These are phyloP conservation scores for Odocoileus hemionus DNA, from an alignment of 2,113 vertebrate species.

Conservation along the genomic window DNA sequence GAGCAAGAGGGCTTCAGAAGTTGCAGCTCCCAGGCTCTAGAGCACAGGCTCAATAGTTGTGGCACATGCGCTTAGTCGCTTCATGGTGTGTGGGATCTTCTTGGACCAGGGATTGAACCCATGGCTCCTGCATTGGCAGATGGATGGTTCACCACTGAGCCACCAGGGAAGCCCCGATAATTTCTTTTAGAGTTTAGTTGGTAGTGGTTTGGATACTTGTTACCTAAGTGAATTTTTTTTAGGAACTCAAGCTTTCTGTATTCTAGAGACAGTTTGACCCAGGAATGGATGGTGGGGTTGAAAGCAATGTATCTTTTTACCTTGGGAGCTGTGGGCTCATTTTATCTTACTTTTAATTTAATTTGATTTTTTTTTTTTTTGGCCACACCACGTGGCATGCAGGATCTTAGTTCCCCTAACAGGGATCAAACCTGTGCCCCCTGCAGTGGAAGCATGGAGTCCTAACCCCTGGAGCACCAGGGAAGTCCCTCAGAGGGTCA, in stretches of 20 bases:
- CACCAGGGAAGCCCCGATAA: not conserved
- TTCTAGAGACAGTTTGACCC: not conserved
- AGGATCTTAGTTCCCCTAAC: not conserved
- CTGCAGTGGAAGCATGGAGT: not conserved
- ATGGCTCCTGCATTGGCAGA: not conserved
- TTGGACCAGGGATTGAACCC: not conserved
- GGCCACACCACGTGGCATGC: rapidly evolving
- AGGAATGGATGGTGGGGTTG: rapidly evolving
- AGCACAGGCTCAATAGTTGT: not conserved
- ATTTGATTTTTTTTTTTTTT: not conserved
- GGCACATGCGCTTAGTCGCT: not conserved
- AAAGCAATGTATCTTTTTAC: rapidly evolving
- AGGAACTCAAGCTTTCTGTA: not conserved
- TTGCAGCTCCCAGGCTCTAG: rapidly evolving
- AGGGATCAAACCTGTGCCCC: not conserved
- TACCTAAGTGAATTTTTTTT: rapidly evolving
- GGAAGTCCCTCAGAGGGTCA: not conserved
- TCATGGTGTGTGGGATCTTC: not conserved
- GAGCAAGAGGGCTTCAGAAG: not conserved
- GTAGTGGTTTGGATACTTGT: not conserved
- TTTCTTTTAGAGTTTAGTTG: rapidly evolving
- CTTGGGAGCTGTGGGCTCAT: rapidly evolving
- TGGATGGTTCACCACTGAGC: not conserved
- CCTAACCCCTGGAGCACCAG: not conserved
- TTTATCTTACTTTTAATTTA: not conserved